Evolutionary conservation across 2,888 invertebrate species (phyloP).

Genomic region (Synergus gifuensis): DNA sequence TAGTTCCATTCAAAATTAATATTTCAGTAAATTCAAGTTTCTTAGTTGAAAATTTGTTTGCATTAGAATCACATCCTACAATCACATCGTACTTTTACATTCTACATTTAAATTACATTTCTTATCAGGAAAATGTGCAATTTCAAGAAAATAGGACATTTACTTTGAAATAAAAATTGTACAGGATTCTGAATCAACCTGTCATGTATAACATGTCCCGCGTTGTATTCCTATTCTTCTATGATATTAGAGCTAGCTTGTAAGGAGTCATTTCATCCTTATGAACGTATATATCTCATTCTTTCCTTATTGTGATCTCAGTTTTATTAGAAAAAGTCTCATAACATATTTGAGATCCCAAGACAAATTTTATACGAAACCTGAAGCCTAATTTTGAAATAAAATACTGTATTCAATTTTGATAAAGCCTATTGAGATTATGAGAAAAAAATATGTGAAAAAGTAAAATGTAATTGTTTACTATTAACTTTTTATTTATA

Average conservation of each 20-base stretch:
- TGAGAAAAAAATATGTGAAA: too few species aligned
- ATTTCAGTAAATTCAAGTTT: neutral
- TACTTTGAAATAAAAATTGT: neutral
- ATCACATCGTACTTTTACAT: too few species aligned
- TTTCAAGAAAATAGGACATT: neutral
- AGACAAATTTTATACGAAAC: neutral
- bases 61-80: too few species aligned
- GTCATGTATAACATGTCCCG: neutral
- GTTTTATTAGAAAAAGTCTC: neutral
- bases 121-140: neutral
- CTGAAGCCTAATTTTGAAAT: neutral
- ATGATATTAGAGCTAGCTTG: neutral
- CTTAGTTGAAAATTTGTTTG: too few species aligned
- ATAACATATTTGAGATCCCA: neutral
- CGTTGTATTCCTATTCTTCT: neutral
- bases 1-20: neutral
- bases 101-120: neutral
- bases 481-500: too few species aligned
- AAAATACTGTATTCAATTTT: neutral
- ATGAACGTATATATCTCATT: neutral
- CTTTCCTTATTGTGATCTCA: conserved; percentile 5
- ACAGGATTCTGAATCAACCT: neutral
- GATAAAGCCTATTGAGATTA: too few species aligned
- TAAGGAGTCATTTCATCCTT: neutral
- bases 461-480: too few species aligned